Evolutionary conservation across 2,797 vertebrate species (phyloP).

Genomic region (Centroberyx gerrardi): DNA sequence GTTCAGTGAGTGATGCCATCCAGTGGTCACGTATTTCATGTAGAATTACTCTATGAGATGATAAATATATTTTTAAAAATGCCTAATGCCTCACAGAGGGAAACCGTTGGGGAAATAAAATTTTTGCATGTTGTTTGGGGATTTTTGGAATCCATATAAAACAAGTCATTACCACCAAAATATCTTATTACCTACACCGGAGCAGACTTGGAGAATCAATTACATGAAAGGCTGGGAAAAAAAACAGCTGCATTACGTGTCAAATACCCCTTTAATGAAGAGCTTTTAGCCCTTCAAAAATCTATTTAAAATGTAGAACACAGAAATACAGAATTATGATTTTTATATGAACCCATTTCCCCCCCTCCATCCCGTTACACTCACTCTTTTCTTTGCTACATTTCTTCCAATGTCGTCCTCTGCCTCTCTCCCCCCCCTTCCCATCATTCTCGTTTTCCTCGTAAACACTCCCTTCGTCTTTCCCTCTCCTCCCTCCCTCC

Average conservation of each 20-base stretch:
- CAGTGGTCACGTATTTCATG: no score
- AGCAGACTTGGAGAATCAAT: not conserved
- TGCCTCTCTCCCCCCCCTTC: no score
- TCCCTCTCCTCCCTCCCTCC: not conserved
- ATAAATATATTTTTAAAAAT: no score
- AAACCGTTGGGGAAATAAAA: no score
- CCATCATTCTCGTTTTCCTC: not conserved
- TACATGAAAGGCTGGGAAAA: not conserved
- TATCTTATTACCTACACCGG: no score
- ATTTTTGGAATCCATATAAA: no score
- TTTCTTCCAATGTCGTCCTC: no score
- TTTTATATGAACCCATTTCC: constrained; percentile 21
- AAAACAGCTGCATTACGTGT: constrained; percentile 5
- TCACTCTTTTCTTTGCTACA: not conserved
- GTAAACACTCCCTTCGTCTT: not conserved
- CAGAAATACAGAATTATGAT: constrained; percentile 10
- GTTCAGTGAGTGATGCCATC: no score
- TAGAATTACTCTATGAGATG: no score
- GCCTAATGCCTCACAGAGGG: no score
- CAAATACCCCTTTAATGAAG: not conserved
- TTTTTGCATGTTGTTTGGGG: no score
- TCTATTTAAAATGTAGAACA: constrained; percentile 9
- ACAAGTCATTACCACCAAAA: no score
- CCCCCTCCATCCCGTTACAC: not conserved
- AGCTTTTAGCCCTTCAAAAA: constrained; percentile 33